Evolutionary conservation across 2,888 invertebrate species (phyloP).

Genomic region (Cryptocephalus primarius): DNA sequence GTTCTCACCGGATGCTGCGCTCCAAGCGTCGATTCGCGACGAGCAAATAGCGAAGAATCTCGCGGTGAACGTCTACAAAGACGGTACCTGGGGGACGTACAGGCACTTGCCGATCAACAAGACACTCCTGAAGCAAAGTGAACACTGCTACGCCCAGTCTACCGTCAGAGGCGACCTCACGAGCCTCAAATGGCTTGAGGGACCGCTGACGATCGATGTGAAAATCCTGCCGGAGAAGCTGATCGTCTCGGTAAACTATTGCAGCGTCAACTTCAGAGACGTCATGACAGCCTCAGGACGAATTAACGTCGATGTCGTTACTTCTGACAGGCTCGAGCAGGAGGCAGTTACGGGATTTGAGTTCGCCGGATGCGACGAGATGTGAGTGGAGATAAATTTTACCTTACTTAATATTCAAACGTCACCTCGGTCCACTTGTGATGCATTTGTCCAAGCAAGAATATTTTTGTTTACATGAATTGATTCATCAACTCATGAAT

Average conservation of each 20-base stretch:
- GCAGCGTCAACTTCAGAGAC: constrained; percentile 87
- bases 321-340: constrained; percentile 50
- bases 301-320: constrained; percentile 71
- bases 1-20: constrained; percentile 44
- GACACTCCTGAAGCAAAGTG: constrained; percentile 36
- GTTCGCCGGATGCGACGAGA: constrained; percentile 43
- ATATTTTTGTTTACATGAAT: no score
- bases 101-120: constrained; percentile 63
- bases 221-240: constrained; percentile 13
- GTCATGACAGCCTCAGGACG: constrained; percentile 90
- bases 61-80: constrained; percentile 63
- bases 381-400: constrained; percentile 11
- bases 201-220: constrained; percentile 33
- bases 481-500: no score
- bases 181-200: constrained; percentile 75
- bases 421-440: no score
- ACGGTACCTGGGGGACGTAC: constrained; percentile 54
- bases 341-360: constrained; percentile 61
- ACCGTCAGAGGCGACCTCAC: constrained; percentile 75
- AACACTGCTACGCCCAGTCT: constrained; percentile 70
- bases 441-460: no score
- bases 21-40: constrained; percentile 44
- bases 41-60: constrained; percentile 61
- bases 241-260: constrained; percentile 42
- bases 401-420: no score